These are phyloP conservation scores for Adelges cooleyi DNA, from an alignment of 1,140 invertebrate species.

Conservation along the genomic window DNA sequence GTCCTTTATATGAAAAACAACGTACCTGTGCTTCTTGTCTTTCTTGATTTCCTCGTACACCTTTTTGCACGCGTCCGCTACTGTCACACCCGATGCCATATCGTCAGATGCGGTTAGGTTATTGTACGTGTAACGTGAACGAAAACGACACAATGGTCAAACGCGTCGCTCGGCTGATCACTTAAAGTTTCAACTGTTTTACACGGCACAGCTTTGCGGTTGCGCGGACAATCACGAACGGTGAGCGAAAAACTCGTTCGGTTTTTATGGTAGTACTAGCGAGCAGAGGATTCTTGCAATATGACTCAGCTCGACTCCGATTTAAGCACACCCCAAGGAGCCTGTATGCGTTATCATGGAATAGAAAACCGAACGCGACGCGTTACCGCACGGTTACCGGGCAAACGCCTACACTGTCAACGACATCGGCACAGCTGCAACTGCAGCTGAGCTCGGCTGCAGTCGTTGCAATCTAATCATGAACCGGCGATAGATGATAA, in stretches of 20 bases:
- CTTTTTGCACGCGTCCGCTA: constrained; percentile 85
- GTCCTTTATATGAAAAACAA: constrained; percentile 89
- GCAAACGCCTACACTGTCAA: background rate
- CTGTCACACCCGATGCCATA: constrained; percentile 85
- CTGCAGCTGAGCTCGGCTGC: background rate
- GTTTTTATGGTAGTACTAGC: background rate
- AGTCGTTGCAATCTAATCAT: background rate
- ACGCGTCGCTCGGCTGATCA: background rate
- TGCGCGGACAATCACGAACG: background rate
- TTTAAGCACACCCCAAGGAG: constrained; percentile 24
- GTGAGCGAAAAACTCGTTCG: background rate
- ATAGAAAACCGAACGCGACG: background rate
- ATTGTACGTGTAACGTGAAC: background rate
- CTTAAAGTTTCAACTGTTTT: background rate
- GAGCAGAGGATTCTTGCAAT: constrained; percentile 20
- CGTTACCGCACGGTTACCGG: background rate
- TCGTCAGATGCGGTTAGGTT: background rate
- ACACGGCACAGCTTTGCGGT: too few species aligned
- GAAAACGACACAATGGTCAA: background rate
- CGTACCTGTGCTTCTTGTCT: constrained; percentile 92
- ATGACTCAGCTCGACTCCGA: constrained; percentile 25
- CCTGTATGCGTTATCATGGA: background rate
- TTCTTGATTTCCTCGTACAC: constrained; percentile 95
- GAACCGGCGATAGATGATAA: background rate
- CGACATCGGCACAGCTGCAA: background rate